These are phyloP conservation scores for Danio choprae DNA, from an alignment of 2,797 vertebrate genomes.

Conservation along the genomic window DNA sequence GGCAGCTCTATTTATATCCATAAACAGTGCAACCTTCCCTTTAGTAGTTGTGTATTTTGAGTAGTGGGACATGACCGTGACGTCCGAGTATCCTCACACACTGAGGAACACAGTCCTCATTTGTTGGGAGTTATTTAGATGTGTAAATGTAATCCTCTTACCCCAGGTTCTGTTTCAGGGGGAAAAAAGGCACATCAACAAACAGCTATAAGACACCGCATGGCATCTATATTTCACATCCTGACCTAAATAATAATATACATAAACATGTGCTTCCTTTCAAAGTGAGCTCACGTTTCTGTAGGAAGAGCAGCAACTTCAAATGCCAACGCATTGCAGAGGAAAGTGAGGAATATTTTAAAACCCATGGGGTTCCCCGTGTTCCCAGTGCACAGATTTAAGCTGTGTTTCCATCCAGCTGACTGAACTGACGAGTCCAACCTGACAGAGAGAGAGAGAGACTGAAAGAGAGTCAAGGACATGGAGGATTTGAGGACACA, in stretches of 20 bases:
- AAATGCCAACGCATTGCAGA: slow-evolving; percentile 22
- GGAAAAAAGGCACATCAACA: background rate
- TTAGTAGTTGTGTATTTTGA: slow-evolving; percentile 33
- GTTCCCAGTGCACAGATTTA: slow-evolving; percentile 27
- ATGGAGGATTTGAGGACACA: slow-evolving; percentile 13
- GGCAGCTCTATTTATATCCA: slow-evolving; percentile 50
- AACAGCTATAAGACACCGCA: slow-evolving; percentile 32
- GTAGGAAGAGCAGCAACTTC: slow-evolving; percentile 38
- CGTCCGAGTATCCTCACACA: background rate
- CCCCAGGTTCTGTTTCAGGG: slow-evolving; percentile 7
- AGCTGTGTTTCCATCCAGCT: slow-evolving; percentile 46
- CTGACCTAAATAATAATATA: background rate
- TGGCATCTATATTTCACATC: slow-evolving; percentile 56
- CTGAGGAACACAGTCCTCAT: slow-evolving; percentile 27
- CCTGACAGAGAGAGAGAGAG: slow-evolving; percentile 28
- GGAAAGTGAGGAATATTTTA: slow-evolving; percentile 31
- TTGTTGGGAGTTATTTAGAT: slow-evolving; percentile 51
- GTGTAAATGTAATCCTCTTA: slow-evolving; percentile 42
- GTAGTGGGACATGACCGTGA: slow-evolving; percentile 24
- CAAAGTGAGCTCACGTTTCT: slow-evolving; percentile 34
- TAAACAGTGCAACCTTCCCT: slow-evolving; percentile 12
- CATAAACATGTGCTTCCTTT: slow-evolving; percentile 40
- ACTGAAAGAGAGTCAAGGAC: slow-evolving; percentile 25
- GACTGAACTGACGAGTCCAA: slow-evolving; percentile 54
- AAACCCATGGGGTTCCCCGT: slow-evolving; percentile 44